phyloP scores from a whole-genome alignment of 2,113 vertebrate species.

The Spea bombifrons region DNA sequence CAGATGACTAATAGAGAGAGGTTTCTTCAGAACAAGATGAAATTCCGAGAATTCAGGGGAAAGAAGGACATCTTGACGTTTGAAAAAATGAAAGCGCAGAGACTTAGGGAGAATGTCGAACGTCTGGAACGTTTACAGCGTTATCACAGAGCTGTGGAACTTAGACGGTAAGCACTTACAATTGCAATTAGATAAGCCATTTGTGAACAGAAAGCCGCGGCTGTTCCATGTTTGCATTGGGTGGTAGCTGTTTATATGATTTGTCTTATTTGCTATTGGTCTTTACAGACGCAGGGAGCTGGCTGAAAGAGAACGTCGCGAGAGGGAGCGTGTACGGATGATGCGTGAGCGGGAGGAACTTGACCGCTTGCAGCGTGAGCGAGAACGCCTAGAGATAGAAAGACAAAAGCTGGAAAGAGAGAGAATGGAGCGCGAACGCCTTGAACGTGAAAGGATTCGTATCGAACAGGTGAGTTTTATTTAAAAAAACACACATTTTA shows the following conservation, averaged over 20 bases:
- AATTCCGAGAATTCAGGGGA: conserved; percentile 75
- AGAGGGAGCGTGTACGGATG: conserved; percentile 83
- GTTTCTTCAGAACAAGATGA: conserved; percentile 72
- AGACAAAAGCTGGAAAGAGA: conserved; percentile 93
- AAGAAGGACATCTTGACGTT: conserved; percentile 87
- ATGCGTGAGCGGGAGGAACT: conserved; percentile 89
- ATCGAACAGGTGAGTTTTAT: conserved; percentile 84
- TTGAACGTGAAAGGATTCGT: conserved; percentile 91
- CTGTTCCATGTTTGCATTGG: too few relatives aligned
- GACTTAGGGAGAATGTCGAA: conserved; percentile 83
- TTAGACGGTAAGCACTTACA: conserved; percentile 77
- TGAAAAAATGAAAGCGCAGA: conserved; percentile 96
- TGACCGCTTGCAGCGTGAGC: conserved; percentile 86
- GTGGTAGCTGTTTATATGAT: too few relatives aligned
- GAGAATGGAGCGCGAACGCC: conserved; percentile 89
- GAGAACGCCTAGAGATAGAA: conserved; percentile 91
- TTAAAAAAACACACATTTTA: too few relatives aligned
- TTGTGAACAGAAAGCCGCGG: too few relatives aligned
- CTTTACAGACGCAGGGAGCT: conserved; percentile 81
- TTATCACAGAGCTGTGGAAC: conserved; percentile 80
- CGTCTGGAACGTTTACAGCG: conserved; percentile 86
- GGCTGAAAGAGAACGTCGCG: conserved; percentile 78
- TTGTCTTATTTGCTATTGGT: too few relatives aligned
- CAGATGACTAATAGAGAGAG: conserved; percentile 76
- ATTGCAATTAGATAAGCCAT: background rate